A percentile compares a stretch with the other conserved stretches of the same genome.
Evolutionary conservation across 1,140 invertebrate species (phyloP).

Genomic region (Sipha flava): DNA sequence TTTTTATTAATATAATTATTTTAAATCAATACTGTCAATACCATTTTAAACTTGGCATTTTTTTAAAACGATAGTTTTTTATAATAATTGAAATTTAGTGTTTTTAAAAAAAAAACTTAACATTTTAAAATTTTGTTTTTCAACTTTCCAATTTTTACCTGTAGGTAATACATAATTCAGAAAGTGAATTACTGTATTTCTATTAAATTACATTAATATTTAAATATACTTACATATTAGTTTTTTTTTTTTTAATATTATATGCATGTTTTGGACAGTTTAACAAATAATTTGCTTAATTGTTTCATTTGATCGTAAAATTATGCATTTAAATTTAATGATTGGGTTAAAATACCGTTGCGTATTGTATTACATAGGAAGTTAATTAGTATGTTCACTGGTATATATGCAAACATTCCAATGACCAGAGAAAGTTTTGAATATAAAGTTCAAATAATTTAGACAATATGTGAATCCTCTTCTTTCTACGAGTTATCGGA

Average conservation of each 20-base stretch:
- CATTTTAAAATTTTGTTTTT: too few relatives aligned
- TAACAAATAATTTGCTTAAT: too few relatives aligned
- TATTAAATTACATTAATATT: neutral
- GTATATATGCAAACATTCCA: neutral
- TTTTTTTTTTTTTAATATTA: too few relatives aligned
- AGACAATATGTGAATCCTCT: neutral
- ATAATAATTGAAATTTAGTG: too few relatives aligned
- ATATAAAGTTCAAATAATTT: neutral
- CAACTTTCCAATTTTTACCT: too few relatives aligned
- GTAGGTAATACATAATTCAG: neutral
- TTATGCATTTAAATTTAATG: neutral
- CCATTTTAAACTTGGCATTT: too few relatives aligned
- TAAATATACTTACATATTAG: too few relatives aligned
- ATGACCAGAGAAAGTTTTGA: neutral
- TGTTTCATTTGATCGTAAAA: neutral
- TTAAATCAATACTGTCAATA: too few relatives aligned
- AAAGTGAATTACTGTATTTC: neutral
- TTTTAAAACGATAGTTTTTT: too few relatives aligned
- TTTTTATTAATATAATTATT: too few relatives aligned
- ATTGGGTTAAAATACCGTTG: neutral
- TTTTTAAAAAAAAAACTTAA: too few relatives aligned
- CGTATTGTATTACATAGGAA: neutral
- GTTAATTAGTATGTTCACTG: neutral
- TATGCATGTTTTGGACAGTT: too few relatives aligned
- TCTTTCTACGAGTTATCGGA: neutral